Evolutionary conservation across 2,888 invertebrate species (phyloP).

Genomic region (Lydus trimaculatus): DNA sequence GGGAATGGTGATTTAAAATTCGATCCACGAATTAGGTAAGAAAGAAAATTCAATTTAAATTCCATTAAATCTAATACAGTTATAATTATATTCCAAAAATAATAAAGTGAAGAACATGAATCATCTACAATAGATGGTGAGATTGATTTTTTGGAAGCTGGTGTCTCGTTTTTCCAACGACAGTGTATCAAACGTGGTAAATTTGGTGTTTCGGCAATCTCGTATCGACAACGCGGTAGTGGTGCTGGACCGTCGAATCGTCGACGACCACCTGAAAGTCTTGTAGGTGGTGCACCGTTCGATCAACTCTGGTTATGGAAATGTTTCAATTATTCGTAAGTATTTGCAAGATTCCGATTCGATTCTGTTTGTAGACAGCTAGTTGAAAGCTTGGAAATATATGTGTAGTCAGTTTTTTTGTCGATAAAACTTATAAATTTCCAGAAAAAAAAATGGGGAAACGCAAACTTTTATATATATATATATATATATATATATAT

Average conservation of each 20-base stretch:
- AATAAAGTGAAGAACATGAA: constrained; percentile 53
- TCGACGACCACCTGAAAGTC: constrained; percentile 63
- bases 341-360: constrained; percentile 16
- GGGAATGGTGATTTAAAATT: constrained; percentile 64
- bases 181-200: constrained; percentile 65
- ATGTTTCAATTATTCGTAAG: constrained; percentile 72
- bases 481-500: too few species aligned
- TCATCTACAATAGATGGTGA: constrained; percentile 50
- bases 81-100: constrained; percentile 33
- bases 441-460: not conserved
- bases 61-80: constrained; percentile 15
- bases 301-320: constrained; percentile 74
- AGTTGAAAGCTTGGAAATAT: not conserved
- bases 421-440: not conserved
- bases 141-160: constrained; percentile 69
- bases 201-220: constrained; percentile 61
- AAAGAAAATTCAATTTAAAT: not conserved
- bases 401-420: not conserved
- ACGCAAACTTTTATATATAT: not conserved
- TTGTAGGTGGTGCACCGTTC: constrained; percentile 66
- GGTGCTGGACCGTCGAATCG: constrained; percentile 58
- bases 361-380: not conserved
- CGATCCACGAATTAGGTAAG: constrained; percentile 59
- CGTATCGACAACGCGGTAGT: constrained; percentile 65
- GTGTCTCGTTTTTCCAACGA: constrained; percentile 67